Base-by-base conservation (phyloP, 2,113 vertebrate species). In the Chlorodrepanis virens region DNA sequence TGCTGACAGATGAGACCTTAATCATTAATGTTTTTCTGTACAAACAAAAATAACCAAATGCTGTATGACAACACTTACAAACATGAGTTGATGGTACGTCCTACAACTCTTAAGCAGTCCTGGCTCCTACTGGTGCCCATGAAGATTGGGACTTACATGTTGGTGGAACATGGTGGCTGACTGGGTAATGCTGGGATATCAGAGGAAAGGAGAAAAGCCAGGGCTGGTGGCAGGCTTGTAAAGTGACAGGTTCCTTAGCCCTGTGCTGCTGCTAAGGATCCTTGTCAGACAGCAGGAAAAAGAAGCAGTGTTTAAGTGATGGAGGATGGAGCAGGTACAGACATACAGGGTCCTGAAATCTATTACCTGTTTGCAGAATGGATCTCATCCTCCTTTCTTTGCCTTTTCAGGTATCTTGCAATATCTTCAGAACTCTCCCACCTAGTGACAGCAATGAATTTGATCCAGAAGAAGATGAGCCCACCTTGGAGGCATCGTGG, bases 351-450 rank as follows among this genome's bases (percentile, higher is more conserved):
- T 16, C 63, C 24, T 63, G 65, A 56, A 72, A 53, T 61, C 49
- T 64, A 24, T 33, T 33, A 35, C 29, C 29, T 87, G 5, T 50
- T 45, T 82, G 54, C 72, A 91, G 69, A 93, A 33, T 28, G 40
- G 29, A 61, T 89, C 35, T 95, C 50, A 88, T 50, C 20, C 21
- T 87, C 75, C 17, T 71, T 91, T 81, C 25, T 75, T 78, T 94
- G 13, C 37, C 37, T 85, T 96, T 85, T 69, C 94, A 99, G 99
- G 99, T 99, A 97, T 99, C 99, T 98, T 99, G 99, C 98, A 99
- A 99, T 99, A 99, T 99, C 98, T 99, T 99, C 98, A 99, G 99
- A 98, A 99, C 99, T 96, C 99, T 99, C 98, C 99, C 99, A 95
- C 99, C 99, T 97, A 99, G 99, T 83, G 99, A 99, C 98, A 99